A percentile compares a stretch with the other conserved stretches of the same genome.
Evolutionary conservation across 2,888 invertebrate genomes (phyloP).

Genomic region (Lacanobia oleracea): DNA sequence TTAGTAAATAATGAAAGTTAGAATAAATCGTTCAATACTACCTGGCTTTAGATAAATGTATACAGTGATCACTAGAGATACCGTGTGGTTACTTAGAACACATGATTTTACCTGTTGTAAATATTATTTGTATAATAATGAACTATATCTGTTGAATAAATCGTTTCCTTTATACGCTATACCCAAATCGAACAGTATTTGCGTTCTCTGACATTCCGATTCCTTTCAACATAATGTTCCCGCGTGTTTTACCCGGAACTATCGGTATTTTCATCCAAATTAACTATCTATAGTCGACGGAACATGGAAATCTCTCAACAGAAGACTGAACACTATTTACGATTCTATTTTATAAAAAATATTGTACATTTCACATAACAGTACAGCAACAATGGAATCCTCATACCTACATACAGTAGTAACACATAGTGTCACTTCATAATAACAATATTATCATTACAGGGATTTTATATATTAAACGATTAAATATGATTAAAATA

Average conservation of each 20-base stretch:
- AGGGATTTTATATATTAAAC: constrained; percentile 90
- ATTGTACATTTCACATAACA: constrained; percentile 84
- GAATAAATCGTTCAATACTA: constrained; percentile 87
- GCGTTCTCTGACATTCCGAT: constrained; percentile 56
- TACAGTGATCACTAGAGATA: constrained; percentile 86
- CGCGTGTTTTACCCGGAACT: constrained; percentile 59
- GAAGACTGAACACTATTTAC: constrained; percentile 90
- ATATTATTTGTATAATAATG: constrained; percentile 80
- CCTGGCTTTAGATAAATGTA: constrained; percentile 90
- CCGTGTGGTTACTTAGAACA: constrained; percentile 74
- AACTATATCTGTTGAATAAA: constrained; percentile 75
- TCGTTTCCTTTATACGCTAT: constrained; percentile 74
- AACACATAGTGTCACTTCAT: constrained; percentile 84
- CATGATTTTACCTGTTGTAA: constrained; percentile 76
- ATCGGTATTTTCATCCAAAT: constrained; percentile 63
- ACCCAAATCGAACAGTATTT: constrained; percentile 71
- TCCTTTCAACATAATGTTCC: constrained; percentile 62
- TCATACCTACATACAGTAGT: constrained; percentile 67
- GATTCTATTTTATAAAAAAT: constrained; percentile 89
- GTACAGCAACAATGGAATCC: constrained; percentile 76
- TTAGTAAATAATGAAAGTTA: constrained; percentile 89
- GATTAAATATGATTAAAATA: constrained; percentile 86
- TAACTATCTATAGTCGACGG: constrained; percentile 71
- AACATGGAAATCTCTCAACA: constrained; percentile 81
- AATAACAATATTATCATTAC: constrained; percentile 90